phyloP scores from a whole-genome alignment of 2,888 invertebrate species.

The Homarus gammarus region DNA sequence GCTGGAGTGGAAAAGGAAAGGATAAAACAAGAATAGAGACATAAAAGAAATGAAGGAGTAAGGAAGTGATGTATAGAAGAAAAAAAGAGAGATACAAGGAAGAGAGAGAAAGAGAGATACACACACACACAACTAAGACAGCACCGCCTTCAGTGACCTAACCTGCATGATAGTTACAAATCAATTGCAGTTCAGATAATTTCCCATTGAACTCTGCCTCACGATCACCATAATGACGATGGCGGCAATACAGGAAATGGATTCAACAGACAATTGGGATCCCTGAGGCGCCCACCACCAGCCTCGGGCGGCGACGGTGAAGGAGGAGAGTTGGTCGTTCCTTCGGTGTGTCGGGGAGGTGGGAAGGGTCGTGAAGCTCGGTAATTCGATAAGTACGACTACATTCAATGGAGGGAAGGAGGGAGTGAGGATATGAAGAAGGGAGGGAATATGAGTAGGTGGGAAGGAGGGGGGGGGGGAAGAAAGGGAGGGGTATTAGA shows the following conservation, averaged over 20 bases:
- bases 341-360: too few relatives aligned
- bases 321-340: neutral
- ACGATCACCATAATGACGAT: constrained; percentile 47
- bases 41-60: neutral
- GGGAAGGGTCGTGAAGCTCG: too few relatives aligned
- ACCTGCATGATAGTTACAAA: neutral
- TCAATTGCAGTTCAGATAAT: constrained; percentile 19
- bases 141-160: neutral
- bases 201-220: constrained; percentile 26
- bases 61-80: neutral
- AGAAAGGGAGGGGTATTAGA: too few relatives aligned
- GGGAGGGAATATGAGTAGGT: too few relatives aligned
- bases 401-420: too few relatives aligned
- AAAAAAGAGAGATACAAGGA: neutral
- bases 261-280: constrained; percentile 45
- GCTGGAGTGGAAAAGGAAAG: neutral
- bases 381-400: too few relatives aligned
- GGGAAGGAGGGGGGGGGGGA: too few relatives aligned
- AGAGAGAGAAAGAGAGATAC: too few relatives aligned
- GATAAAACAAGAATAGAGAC: neutral
- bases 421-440: too few relatives aligned
- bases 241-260: constrained; percentile 35
- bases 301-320: neutral
- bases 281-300: neutral
- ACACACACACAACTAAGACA: too few relatives aligned